Conservation (phyloP, 2,797 vertebrate species). For the Chiroxiphia lanceolata region DNA sequence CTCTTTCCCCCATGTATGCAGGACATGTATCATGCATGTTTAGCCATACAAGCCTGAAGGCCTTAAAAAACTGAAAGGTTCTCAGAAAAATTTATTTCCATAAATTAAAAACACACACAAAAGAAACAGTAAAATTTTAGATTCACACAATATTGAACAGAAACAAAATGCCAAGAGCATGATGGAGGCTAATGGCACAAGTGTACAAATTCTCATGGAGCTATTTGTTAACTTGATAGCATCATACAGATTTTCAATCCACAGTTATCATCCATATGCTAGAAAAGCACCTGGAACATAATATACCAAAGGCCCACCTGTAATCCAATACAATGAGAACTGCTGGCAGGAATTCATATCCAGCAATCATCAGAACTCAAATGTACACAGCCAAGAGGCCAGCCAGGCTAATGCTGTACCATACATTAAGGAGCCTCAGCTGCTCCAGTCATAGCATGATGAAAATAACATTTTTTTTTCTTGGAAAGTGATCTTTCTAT, state of each 20-base stretch:
- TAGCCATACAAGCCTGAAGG: background rate
- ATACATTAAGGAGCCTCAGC: background rate
- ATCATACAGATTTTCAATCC: constrained; percentile 53
- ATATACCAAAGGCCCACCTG: constrained; percentile 44
- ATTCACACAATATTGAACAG: constrained; percentile 72
- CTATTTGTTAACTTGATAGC: constrained; percentile 63
- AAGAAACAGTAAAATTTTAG: constrained; percentile 67
- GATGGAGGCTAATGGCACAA: constrained; percentile 68
- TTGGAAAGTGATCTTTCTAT: background rate
- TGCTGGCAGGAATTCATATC: constrained; percentile 8
- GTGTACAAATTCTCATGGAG: constrained; percentile 66
- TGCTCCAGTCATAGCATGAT: background rate
- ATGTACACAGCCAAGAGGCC: background rate
- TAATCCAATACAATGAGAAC: constrained; percentile 22
- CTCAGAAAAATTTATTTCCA: constrained; percentile 78
- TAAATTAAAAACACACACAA: constrained; percentile 79
- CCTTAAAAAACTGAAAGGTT: constrained; percentile 25
- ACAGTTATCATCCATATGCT: constrained; percentile 58
- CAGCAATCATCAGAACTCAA: background rate
- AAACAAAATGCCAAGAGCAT: constrained; percentile 67
- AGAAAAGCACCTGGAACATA: constrained; percentile 57
- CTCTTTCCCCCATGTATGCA: background rate
- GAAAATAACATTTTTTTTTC: background rate
- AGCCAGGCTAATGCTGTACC: background rate
- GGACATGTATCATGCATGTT: background rate